Evolutionary conservation across 2,113 vertebrate genomes (phyloP).

Genomic region (Heptranchias perlo): DNA sequence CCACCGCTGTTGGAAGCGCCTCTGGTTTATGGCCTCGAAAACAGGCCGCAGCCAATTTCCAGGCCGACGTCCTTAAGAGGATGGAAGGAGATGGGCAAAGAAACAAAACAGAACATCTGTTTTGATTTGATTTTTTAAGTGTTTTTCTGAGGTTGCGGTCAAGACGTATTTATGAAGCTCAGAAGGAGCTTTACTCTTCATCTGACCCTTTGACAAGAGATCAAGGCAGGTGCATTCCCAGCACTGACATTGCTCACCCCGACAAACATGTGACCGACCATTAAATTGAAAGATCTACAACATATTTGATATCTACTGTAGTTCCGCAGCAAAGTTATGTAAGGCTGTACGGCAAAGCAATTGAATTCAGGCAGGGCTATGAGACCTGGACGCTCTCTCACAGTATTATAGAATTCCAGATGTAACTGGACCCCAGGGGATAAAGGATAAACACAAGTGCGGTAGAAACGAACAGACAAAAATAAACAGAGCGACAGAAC

Average conservation of each 20-base stretch:
- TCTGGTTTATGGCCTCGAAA: background rate
- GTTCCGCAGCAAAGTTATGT: background rate
- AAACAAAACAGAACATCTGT: too few relatives aligned
- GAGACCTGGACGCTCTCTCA: background rate
- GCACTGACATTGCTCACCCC: background rate
- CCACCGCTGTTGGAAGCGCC: background rate
- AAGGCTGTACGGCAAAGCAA: background rate
- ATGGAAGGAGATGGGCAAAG: background rate
- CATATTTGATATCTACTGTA: background rate
- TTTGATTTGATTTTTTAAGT: too few relatives aligned
- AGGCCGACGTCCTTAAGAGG: background rate
- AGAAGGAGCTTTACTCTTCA: background rate
- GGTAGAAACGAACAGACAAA: background rate
- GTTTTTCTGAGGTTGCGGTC: background rate
- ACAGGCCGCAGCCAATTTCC: background rate
- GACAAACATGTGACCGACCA: background rate
- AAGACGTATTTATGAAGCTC: background rate
- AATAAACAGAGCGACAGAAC: conserved; percentile 8
- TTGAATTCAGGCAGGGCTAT: background rate
- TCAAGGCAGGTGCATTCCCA: background rate
- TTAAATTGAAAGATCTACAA: background rate
- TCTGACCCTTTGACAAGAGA: background rate
- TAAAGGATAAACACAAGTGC: background rate
- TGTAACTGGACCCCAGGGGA: background rate
- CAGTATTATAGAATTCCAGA: background rate